Conservation (phyloP, 1,140 invertebrate species). For the Eubasilissa regina region DNA sequence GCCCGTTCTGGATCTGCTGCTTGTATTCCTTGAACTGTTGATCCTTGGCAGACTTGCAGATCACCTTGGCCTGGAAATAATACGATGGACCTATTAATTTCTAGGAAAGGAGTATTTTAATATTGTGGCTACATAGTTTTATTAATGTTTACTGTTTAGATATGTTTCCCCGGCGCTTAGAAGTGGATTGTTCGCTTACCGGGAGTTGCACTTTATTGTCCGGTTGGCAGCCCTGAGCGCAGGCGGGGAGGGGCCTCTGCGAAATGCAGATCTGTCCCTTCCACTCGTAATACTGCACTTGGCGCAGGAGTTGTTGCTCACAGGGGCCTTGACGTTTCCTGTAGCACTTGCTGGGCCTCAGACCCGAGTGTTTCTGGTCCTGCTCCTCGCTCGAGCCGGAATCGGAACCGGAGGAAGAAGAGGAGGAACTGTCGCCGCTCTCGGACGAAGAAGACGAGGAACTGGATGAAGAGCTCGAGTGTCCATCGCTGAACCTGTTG, state of each 20-base stretch:
- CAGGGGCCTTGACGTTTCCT: neutral
- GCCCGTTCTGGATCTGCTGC: constrained; percentile 67
- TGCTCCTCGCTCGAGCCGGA: constrained; percentile 22
- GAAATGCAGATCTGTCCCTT: constrained; percentile 70
- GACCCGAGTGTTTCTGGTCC: constrained; percentile 7
- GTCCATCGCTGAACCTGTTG: constrained; percentile 42
- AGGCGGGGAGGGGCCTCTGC: constrained; percentile 65
- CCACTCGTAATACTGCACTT: constrained; percentile 52
- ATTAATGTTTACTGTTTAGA: too few species aligned
- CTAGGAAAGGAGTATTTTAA: too few species aligned
- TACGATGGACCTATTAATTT: neutral
- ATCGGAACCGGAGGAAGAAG: constrained; percentile 23
- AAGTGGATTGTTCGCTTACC: constrained; percentile 38
- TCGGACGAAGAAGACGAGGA: constrained; percentile 45
- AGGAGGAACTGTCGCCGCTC: constrained; percentile 48
- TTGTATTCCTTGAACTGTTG: constrained; percentile 63
- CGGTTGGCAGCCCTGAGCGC: constrained; percentile 62
- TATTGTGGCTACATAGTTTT: too few species aligned
- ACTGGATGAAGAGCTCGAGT: constrained; percentile 61
- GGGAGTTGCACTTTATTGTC: constrained; percentile 38
- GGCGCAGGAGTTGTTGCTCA: constrained; percentile 50
- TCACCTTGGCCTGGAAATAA: constrained; percentile 65
- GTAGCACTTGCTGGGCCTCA: constrained; percentile 5
- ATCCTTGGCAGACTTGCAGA: constrained; percentile 65
- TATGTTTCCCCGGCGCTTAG: too few species aligned